Conservation (phyloP, 2,113 vertebrate species). For the Ranitomeya imitator region DNA sequence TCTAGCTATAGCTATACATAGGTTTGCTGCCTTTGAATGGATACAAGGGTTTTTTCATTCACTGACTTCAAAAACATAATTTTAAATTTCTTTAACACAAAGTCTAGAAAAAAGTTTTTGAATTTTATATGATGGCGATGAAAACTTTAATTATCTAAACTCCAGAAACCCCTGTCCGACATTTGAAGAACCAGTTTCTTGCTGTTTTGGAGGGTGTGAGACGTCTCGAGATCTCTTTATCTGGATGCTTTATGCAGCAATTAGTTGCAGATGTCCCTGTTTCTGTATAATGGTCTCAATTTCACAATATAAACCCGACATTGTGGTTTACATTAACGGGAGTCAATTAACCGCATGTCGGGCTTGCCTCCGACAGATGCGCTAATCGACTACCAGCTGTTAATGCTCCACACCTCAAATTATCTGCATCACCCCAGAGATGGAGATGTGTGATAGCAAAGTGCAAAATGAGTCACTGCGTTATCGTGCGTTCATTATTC, state of each 20-base stretch:
- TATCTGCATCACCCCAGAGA: neutral
- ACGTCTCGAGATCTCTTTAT: neutral
- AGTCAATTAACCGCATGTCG: neutral
- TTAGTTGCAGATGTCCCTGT: neutral
- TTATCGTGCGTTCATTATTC: neutral
- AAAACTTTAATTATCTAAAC: neutral
- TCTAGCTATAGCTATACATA: neutral
- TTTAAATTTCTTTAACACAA: neutral
- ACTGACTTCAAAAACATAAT: neutral
- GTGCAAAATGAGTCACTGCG: neutral
- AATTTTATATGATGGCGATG: neutral
- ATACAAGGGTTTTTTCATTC: neutral
- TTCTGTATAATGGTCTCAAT: neutral
- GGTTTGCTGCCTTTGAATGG: too few relatives aligned
- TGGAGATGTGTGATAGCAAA: neutral
- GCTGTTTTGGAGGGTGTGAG: neutral
- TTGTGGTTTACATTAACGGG: neutral
- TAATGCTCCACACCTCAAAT: neutral
- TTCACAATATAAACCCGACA: neutral
- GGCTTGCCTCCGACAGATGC: neutral
- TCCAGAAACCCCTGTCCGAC: neutral
- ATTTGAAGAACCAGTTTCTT: neutral
- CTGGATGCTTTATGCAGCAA: neutral
- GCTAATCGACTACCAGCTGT: slow-evolving; percentile 20
- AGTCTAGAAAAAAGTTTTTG: neutral